These are phyloP conservation scores for Danio kyathit DNA, from an alignment of 2,797 vertebrate species.

Conservation along the genomic window DNA sequence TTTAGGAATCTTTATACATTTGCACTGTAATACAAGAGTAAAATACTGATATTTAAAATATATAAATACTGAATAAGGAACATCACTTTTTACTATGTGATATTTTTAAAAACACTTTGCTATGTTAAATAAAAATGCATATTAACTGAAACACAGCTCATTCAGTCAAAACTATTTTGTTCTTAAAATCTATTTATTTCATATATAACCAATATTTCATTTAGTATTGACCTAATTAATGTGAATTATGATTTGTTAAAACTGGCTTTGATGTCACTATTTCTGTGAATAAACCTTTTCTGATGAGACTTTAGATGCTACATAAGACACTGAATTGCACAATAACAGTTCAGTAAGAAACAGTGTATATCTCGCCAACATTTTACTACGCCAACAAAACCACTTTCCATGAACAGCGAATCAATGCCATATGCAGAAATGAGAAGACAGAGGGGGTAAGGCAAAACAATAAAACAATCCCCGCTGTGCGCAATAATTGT, in stretches of 20 bases:
- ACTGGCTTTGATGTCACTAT: no score
- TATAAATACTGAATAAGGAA: no score
- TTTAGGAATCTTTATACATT: no score
- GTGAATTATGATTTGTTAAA: no score
- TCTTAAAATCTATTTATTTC: no score
- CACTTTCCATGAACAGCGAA: conserved; percentile 23
- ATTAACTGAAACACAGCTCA: no score
- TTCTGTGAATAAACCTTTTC: background rate
- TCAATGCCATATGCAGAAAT: conserved; percentile 33
- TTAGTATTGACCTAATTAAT: background rate
- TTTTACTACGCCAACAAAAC: background rate
- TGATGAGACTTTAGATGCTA: background rate
- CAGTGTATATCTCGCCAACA: background rate
- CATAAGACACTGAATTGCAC: background rate
- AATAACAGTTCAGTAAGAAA: background rate
- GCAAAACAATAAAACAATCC: conserved; percentile 50
- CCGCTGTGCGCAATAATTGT: conserved; percentile 58
- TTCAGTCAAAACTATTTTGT: no score
- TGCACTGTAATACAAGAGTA: no score
- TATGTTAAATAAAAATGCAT: no score
- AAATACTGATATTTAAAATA: no score
- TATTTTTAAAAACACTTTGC: no score
- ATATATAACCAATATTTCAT: background rate
- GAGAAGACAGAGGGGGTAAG: conserved; percentile 1
- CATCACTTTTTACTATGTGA: no score